Percentiles rank a stretch among this genome's conserved stretches.
Evolutionary conservation across 64 coral and sea anemone genomes (phyloP).

Genomic region (Montipora efflorescens): DNA sequence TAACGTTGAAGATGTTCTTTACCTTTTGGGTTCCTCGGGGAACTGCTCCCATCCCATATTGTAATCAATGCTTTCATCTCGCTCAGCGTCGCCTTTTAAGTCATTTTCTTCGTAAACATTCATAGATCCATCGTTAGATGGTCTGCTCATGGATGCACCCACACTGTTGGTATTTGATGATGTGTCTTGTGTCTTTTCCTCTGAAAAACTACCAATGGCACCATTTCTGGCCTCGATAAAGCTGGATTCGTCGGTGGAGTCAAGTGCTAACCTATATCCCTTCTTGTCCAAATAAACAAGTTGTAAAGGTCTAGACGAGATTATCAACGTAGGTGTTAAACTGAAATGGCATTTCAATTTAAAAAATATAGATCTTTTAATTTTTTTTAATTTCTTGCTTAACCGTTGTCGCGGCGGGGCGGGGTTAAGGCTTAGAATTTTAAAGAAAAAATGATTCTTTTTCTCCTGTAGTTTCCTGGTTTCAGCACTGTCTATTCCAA

Average conservation of each 20-base stretch:
- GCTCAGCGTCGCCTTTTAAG: constrained; percentile 73
- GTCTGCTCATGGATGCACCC: background rate
- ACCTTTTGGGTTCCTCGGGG: constrained; percentile 28
- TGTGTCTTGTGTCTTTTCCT: background rate
- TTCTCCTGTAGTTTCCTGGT: too few species aligned
- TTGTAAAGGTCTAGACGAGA: constrained; percentile 16
- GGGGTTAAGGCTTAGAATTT: too few species aligned
- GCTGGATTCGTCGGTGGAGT: constrained; percentile 20
- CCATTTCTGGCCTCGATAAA: constrained; percentile 48
- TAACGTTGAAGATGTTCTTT: background rate
- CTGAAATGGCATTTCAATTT: too few species aligned
- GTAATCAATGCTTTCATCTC: constrained; percentile 92
- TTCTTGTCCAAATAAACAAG: constrained; percentile 61
- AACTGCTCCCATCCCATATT: constrained; percentile 61
- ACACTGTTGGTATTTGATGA: background rate
- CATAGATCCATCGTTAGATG: constrained; percentile 33
- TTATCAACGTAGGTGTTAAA: too few species aligned
- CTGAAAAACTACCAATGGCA: background rate
- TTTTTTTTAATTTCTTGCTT: too few species aligned
- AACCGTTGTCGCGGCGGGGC: too few species aligned
- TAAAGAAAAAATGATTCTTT: too few species aligned
- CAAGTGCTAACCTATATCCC: constrained; percentile 46
- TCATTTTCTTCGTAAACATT: constrained; percentile 74
- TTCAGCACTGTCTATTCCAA: too few species aligned
- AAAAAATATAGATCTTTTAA: too few species aligned